phyloP scores from a whole-genome alignment of 2,797 vertebrate species.

The Phoeniculus purpureus region DNA sequence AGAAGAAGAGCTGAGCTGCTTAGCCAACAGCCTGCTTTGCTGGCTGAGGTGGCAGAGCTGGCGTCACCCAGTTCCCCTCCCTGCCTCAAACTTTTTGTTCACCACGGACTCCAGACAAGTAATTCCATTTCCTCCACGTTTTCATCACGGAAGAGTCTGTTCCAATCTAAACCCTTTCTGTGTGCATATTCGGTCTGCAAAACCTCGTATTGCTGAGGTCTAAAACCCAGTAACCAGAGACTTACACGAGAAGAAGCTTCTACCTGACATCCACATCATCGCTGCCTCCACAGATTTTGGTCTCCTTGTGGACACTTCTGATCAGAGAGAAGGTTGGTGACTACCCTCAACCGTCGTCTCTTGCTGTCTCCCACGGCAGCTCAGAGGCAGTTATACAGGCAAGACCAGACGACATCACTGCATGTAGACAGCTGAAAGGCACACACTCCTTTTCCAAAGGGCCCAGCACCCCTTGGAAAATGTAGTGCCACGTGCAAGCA shows the following conservation, averaged over 20 bases:
- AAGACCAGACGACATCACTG: accelerated
- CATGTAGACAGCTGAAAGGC: not conserved
- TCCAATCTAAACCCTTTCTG: not conserved
- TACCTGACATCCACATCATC: not conserved
- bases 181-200: not conserved
- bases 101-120: not conserved
- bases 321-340: not conserved
- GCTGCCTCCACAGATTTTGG: not conserved
- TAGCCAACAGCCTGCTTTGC: slow-evolving; percentile 16
- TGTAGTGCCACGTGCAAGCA: not conserved
- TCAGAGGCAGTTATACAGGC: not conserved
- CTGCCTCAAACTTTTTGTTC: not conserved
- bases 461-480: not conserved
- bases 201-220: not conserved
- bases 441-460: not conserved
- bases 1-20: slow-evolving; percentile 47
- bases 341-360: not conserved
- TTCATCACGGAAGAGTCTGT: not conserved
- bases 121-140: accelerated
- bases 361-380: not conserved
- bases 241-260: not conserved
- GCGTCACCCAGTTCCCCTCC: not conserved
- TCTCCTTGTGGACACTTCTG: not conserved
- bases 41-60: slow-evolving; percentile 14
- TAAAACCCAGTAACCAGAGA: not conserved